Conservation (phyloP, 2,113 vertebrate genomes). For the Petrocephalus zakoni region DNA sequence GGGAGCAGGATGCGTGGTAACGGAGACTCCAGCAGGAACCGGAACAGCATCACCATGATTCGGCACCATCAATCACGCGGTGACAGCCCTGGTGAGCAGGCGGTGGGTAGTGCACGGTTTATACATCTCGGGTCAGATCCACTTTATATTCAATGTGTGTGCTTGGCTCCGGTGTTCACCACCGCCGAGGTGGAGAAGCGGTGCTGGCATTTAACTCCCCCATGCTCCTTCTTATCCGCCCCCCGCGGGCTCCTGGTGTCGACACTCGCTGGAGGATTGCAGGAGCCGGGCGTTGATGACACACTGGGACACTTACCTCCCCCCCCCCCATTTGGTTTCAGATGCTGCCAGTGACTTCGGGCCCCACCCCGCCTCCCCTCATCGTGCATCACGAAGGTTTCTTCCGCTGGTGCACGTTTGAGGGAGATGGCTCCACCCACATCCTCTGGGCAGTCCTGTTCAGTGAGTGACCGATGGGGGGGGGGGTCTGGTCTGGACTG, state of each 20-base stretch:
- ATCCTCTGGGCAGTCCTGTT: constrained; percentile 72
- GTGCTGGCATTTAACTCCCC: not conserved
- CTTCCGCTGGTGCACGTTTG: constrained; percentile 77
- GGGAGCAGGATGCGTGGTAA: not conserved
- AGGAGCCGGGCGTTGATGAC: not conserved
- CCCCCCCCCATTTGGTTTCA: not conserved
- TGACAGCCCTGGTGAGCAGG: constrained; percentile 49
- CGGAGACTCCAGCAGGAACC: constrained; percentile 21
- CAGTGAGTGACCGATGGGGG: constrained; percentile 59
- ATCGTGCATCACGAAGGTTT: constrained; percentile 79
- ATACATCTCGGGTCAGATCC: constrained; percentile 51
- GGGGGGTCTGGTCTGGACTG: not conserved
- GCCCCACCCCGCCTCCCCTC: constrained; percentile 37
- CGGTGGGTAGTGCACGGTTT: constrained; percentile 37
- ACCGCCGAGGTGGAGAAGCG: not conserved
- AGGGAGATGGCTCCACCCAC: constrained; percentile 55
- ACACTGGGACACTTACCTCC: not conserved
- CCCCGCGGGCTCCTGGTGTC: not conserved
- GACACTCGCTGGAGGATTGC: not conserved
- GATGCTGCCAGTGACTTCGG: constrained; percentile 5
- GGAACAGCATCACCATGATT: constrained; percentile 24
- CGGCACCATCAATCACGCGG: constrained; percentile 55
- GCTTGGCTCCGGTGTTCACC: not conserved
- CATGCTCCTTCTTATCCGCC: not conserved
- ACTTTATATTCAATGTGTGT: constrained; percentile 38